phyloP scores from a whole-genome alignment of 2,797 vertebrate species.

The Prunella strophiata region DNA sequence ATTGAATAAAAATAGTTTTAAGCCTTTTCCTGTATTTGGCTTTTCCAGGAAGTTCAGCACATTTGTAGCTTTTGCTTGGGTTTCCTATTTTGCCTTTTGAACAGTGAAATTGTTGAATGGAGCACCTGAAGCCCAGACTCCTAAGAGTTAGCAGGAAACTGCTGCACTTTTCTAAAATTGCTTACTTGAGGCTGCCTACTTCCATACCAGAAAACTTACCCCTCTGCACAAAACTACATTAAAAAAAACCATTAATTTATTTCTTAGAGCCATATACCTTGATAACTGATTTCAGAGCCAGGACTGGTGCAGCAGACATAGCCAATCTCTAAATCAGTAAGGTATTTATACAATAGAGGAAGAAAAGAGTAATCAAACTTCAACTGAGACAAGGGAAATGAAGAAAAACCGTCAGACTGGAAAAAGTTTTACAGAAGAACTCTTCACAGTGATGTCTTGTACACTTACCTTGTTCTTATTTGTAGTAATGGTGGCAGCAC shows the following conservation, averaged over 20 bases:
- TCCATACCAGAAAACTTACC: not conserved
- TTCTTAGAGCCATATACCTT: not conserved
- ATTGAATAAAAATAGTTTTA: not conserved
- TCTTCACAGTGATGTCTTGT: not conserved
- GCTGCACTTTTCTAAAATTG: not conserved
- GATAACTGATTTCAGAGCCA: not conserved
- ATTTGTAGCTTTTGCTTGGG: not conserved
- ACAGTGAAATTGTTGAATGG: not conserved
- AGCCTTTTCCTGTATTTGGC: conserved; percentile 7
- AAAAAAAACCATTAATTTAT: not conserved
- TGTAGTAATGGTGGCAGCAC: not conserved
- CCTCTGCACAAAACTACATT: not conserved
- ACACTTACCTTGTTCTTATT: not conserved
- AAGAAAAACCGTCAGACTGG: not conserved
- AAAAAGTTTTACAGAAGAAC: not conserved
- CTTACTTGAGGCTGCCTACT: not conserved
- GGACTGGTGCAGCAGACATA: not conserved
- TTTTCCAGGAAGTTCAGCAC: conserved; percentile 23
- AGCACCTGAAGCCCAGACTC: not conserved
- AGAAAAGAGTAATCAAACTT: not conserved
- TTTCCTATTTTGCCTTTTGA: conserved; percentile 30
- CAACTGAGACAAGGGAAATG: not conserved
- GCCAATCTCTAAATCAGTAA: not conserved
- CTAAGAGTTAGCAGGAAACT: not conserved
- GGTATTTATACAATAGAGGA: not conserved